phyloP scores from a whole-genome alignment of 2,113 vertebrate species.

The Trochalopteron elliotii region DNA sequence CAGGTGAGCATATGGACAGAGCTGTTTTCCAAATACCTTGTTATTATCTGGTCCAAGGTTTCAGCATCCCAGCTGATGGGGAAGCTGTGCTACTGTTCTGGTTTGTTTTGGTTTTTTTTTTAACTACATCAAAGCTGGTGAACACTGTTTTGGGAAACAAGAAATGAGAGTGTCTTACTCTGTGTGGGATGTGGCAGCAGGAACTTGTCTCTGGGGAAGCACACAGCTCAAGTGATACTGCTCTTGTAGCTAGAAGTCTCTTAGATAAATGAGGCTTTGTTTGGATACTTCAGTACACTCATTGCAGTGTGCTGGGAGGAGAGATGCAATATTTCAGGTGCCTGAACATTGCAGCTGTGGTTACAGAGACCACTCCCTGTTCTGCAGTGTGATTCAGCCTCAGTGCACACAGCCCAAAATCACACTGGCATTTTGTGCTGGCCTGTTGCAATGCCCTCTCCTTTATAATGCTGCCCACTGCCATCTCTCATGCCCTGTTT shows the following conservation, averaged over 20 bases:
- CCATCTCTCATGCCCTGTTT: neutral
- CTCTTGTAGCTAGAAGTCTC: neutral
- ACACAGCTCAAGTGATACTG: neutral
- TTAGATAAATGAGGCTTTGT: neutral
- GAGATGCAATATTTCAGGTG: neutral
- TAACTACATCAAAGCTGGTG: neutral
- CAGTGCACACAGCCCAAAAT: neutral
- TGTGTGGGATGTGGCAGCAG: neutral
- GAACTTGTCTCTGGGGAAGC: neutral
- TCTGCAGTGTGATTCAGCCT: neutral
- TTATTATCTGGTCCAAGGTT: neutral
- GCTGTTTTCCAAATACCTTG: neutral
- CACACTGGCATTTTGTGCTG: neutral
- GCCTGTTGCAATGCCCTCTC: neutral
- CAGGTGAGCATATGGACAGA: neutral
- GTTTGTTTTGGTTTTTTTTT: neutral
- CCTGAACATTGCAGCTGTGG: neutral
- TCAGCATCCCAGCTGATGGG: neutral
- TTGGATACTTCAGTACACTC: neutral
- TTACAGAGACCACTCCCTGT: neutral
- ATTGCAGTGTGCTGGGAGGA: neutral
- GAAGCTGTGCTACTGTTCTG: neutral
- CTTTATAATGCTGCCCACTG: neutral
- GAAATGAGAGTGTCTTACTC: neutral
- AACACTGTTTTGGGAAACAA: conserved; percentile 14